Conservation (phyloP, 2,797 vertebrate species). For the Rousettus madagascariensis region DNA sequence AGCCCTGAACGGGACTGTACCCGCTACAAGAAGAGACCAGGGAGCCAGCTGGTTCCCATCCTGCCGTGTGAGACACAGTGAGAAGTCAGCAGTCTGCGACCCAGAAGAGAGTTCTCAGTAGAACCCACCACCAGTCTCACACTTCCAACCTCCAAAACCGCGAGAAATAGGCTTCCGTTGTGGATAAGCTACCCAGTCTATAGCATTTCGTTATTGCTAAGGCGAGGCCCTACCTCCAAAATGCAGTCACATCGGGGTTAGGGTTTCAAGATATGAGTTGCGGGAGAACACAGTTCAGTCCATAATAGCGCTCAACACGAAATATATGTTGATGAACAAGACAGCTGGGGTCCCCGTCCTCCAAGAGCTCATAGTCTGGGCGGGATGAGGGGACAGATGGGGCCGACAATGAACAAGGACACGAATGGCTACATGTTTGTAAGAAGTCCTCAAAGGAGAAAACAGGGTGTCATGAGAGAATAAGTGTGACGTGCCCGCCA, state of each 20-base stretch:
- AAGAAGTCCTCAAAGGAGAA: neutral
- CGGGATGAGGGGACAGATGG: neutral
- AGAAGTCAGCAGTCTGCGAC: too few species aligned
- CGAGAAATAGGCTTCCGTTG: neutral
- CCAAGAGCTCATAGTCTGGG: neutral
- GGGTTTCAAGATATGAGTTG: neutral
- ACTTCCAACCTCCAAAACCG: neutral
- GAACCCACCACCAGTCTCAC: neutral
- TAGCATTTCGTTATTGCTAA: neutral
- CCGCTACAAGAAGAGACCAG: neutral
- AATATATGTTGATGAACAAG: neutral
- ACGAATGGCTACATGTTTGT: neutral
- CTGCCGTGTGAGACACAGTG: neutral
- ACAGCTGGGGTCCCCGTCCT: neutral
- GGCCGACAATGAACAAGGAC: neutral
- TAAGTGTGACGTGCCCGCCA: accelerated
- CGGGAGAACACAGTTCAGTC: neutral
- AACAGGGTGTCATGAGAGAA: neutral
- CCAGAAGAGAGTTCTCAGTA: neutral
- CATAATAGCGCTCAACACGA: neutral
- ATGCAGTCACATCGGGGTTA: neutral
- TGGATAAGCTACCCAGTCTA: neutral
- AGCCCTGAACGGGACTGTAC: neutral
- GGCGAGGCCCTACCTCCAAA: neutral
- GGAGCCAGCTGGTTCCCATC: neutral